Conservation (phyloP, 2,113 vertebrate species). For the Gallinago media region DNA sequence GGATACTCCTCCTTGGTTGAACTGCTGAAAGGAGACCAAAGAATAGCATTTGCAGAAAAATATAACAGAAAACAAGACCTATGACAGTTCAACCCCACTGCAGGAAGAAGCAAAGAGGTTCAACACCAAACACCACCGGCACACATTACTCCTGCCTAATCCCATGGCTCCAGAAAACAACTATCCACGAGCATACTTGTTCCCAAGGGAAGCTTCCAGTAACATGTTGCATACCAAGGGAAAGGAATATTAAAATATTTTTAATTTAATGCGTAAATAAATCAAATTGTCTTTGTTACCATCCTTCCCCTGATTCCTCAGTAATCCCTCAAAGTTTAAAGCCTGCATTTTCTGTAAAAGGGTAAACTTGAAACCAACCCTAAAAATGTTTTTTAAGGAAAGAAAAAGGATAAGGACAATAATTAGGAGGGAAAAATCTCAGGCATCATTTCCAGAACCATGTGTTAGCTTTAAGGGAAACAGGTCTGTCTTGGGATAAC, state of each 20-base stretch:
- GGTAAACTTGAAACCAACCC: background rate
- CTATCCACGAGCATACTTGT: fast-evolving
- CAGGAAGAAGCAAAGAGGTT: background rate
- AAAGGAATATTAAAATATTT: background rate
- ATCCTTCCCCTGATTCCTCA: background rate
- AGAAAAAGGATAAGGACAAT: background rate
- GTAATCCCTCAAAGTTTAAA: background rate
- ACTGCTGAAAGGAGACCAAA: background rate
- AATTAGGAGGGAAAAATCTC: background rate
- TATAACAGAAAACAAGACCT: background rate
- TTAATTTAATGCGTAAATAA: background rate
- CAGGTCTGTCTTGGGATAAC: background rate
- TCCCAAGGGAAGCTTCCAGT: background rate
- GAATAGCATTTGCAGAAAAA: background rate
- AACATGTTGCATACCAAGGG: background rate
- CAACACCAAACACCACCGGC: background rate
- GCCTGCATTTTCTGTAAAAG: background rate
- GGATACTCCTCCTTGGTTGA: background rate
- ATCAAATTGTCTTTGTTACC: background rate
- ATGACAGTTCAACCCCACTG: background rate
- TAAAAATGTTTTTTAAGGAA: background rate
- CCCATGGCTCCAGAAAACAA: background rate
- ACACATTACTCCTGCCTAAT: background rate
- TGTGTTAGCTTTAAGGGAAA: background rate
- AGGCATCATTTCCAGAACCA: background rate